phyloP scores from a whole-genome alignment of 2,888 invertebrate genomes.

The Leucoptera coffeella region DNA sequence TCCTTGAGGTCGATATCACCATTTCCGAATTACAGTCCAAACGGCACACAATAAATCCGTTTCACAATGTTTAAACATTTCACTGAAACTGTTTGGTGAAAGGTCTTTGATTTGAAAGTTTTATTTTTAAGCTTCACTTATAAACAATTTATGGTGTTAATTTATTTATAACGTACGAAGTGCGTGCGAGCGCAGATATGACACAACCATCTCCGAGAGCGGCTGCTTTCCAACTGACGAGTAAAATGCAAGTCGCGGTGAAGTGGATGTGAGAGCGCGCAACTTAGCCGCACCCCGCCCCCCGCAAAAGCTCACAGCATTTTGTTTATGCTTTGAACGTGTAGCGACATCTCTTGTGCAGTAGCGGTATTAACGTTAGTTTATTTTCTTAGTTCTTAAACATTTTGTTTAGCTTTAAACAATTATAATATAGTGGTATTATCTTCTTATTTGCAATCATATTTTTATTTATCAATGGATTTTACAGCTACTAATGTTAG shows the following conservation, averaged over 20 bases:
- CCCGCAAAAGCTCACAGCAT: constrained; percentile 16
- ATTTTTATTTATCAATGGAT: too few species aligned
- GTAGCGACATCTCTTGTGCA: constrained; percentile 20
- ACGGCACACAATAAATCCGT: constrained; percentile 29
- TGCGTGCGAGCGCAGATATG: constrained; percentile 18
- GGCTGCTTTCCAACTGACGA: constrained; percentile 41
- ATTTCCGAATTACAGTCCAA: constrained; percentile 51
- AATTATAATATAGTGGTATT: too few species aligned
- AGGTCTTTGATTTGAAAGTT: constrained; percentile 16
- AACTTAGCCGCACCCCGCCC: constrained; percentile 23
- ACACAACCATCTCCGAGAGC: constrained; percentile 30
- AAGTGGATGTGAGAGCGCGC: constrained; percentile 40
- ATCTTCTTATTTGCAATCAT: too few species aligned
- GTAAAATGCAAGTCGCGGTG: constrained; percentile 28
- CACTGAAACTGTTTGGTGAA: constrained; percentile 19
- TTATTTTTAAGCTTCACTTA: constrained; percentile 19
- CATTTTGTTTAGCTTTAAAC: too few species aligned
- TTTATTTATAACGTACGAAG: constrained; percentile 34
- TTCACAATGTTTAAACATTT: constrained; percentile 45
- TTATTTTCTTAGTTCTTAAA: too few species aligned
- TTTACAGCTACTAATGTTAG: too few species aligned
- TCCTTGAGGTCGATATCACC: constrained; percentile 51
- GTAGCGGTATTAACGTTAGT: too few species aligned
- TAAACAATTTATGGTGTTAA: constrained; percentile 15
- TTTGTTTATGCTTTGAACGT: not conserved